Conservation (phyloP, 2,888 invertebrate species). For the Acronicta leporina region DNA sequence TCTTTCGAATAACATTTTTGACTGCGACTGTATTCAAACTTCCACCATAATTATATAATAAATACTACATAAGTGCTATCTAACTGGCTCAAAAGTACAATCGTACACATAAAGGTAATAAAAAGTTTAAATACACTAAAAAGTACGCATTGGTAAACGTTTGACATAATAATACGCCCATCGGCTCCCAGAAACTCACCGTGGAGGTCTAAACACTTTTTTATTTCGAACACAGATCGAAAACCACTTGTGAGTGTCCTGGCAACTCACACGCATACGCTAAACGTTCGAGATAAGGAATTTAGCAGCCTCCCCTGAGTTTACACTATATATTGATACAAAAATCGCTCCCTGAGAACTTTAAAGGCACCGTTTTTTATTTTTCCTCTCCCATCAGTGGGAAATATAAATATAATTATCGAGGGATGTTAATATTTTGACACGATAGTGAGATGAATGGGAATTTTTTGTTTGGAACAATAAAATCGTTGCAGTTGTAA, state of each 20-base stretch:
- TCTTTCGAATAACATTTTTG: constrained; percentile 3
- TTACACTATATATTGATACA: constrained; percentile 77
- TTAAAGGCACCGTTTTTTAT: constrained; percentile 68
- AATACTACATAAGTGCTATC: constrained; percentile 10
- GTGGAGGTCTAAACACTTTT: constrained; percentile 62
- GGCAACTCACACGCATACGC: constrained; percentile 66
- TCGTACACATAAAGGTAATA: constrained; percentile 20
- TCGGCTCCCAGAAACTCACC: constrained; percentile 46
- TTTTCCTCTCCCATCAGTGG: constrained; percentile 72
- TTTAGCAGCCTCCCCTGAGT: constrained; percentile 83
- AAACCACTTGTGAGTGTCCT: constrained; percentile 65
- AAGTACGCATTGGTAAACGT: constrained; percentile 39
- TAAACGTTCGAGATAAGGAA: constrained; percentile 85
- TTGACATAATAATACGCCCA: constrained; percentile 45
- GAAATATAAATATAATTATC: constrained; percentile 83
- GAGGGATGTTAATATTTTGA: constrained; percentile 62
- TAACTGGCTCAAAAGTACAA: constrained; percentile 8
- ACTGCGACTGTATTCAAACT: too few relatives aligned
- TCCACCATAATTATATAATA: background rate
- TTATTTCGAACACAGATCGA: constrained; percentile 56
- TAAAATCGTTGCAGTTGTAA: constrained; percentile 6
- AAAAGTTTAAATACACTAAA: constrained; percentile 25
- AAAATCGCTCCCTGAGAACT: constrained; percentile 75
- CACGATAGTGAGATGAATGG: constrained; percentile 49
- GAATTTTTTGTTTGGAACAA: constrained; percentile 39